Evolutionary conservation across 2,888 invertebrate species (phyloP).

Genomic region (Heliconius hortense): DNA sequence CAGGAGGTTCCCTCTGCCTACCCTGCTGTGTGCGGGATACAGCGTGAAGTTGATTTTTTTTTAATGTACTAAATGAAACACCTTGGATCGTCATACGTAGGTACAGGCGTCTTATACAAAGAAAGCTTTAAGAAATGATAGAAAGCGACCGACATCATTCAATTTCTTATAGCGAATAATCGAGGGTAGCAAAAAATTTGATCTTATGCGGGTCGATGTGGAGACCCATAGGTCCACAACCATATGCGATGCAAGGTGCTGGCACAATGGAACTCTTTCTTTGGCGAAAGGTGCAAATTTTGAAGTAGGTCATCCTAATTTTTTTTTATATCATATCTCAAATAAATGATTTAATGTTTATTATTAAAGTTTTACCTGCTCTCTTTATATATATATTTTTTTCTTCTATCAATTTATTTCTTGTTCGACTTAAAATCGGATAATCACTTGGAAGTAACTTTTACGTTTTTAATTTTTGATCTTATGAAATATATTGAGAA

Average conservation of each 20-base stretch:
- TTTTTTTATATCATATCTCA: constrained; percentile 49
- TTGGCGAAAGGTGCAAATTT: constrained; percentile 71
- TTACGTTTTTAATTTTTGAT: no score
- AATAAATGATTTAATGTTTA: constrained; percentile 23
- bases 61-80: neutral
- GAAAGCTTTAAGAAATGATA: constrained; percentile 16
- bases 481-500: no score
- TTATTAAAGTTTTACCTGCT: constrained; percentile 31
- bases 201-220: constrained; percentile 58
- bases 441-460: neutral
- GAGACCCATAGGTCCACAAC: constrained; percentile 46
- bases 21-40: no score
- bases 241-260: constrained; percentile 73
- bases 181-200: constrained; percentile 47
- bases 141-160: constrained; percentile 17
- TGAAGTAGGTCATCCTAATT: constrained; percentile 70
- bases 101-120: constrained; percentile 1
- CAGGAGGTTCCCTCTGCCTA: no score
- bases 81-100: neutral
- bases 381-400: neutral
- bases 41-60: no score
- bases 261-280: constrained; percentile 63
- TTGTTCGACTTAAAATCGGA: neutral
- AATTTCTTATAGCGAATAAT: constrained; percentile 37
- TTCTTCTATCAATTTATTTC: neutral